These are phyloP conservation scores for Apotomis turbidana DNA, from an alignment of 2,888 invertebrate genomes.

Conservation along the genomic window DNA sequence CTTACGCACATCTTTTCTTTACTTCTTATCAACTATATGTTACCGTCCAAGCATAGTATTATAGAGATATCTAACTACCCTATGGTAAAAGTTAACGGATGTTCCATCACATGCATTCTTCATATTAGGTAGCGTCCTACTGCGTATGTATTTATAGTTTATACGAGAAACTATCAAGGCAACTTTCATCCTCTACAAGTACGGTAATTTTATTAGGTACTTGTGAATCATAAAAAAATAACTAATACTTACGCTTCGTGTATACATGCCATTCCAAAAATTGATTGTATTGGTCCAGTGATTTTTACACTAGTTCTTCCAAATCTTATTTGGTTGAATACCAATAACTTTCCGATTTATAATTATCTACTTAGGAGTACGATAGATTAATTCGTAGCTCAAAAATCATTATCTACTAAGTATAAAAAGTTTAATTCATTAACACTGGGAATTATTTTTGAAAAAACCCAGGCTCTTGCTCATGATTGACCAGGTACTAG, in stretches of 20 bases:
- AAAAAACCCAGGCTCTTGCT: background rate
- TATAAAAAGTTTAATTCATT: slow-evolving; percentile 30
- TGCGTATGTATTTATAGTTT: slow-evolving; percentile 31
- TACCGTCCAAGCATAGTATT: slow-evolving; percentile 39
- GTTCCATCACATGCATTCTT: slow-evolving; percentile 20
- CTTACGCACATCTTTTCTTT: slow-evolving; percentile 36
- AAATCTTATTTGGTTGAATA: slow-evolving; percentile 41
- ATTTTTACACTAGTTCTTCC: slow-evolving; percentile 37
- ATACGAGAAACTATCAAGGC: slow-evolving; percentile 41
- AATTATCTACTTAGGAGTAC: slow-evolving; percentile 28
- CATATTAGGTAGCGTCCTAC: slow-evolving; percentile 31
- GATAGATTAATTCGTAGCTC: slow-evolving; percentile 20
- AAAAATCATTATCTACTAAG: slow-evolving; percentile 30
- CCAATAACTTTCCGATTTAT: slow-evolving; percentile 21
- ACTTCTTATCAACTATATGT: slow-evolving; percentile 46
- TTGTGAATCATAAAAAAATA: slow-evolving; percentile 35
- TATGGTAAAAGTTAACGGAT: slow-evolving; percentile 30
- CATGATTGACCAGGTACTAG: slow-evolving; percentile 16
- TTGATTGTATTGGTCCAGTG: slow-evolving; percentile 38
- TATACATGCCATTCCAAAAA: slow-evolving; percentile 28
- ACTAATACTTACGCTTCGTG: slow-evolving; percentile 30
- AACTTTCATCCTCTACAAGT: slow-evolving; percentile 41
- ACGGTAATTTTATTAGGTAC: slow-evolving; percentile 41
- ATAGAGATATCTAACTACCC: slow-evolving; percentile 29
- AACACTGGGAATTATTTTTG: slow-evolving; percentile 3